A percentile compares a stretch with the other conserved stretches of the same genome.
These are phyloP conservation scores for Halocaridina rubra DNA, from an alignment of 2,888 invertebrate species.

Conservation along the genomic window DNA sequence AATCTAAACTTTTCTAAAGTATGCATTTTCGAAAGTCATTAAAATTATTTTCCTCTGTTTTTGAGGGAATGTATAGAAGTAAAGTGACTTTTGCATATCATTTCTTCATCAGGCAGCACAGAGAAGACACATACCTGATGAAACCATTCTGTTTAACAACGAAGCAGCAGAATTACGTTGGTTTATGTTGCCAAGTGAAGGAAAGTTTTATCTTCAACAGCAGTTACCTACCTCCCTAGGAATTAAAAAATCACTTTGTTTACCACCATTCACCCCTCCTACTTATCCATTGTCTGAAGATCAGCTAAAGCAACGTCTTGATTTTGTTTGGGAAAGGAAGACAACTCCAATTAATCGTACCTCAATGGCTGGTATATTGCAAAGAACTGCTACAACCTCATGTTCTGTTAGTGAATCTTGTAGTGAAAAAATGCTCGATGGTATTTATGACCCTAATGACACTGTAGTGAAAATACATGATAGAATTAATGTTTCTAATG, in stretches of 20 bases:
- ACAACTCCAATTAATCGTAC: not conserved
- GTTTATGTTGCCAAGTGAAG: conserved; percentile 91
- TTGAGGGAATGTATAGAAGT: not conserved
- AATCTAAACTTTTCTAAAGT: no score
- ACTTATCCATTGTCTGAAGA: conserved; percentile 30
- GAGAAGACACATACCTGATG: conserved; percentile 80
- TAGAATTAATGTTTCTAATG: no score
- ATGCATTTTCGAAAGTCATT: no score
- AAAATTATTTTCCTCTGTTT: no score
- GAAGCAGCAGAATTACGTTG: conserved; percentile 81
- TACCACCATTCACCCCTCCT: conserved; percentile 34
- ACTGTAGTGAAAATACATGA: no score
- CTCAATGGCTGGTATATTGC: not conserved
- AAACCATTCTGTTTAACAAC: conserved; percentile 78
- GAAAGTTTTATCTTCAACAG: conserved; percentile 76
- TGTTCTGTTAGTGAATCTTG: no score
- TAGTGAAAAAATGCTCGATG: no score
- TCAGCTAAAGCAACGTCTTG: conserved; percentile 8
- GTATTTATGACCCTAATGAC: no score
- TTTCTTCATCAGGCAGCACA: conserved; percentile 73
- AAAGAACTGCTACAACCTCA: not conserved
- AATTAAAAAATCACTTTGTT: not conserved
- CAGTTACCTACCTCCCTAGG: not conserved
- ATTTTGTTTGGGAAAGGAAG: conserved; percentile 44
- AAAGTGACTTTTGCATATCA: not conserved